Conservation (phyloP, 2,113 vertebrate species). For the Setophaga kirtlandii region DNA sequence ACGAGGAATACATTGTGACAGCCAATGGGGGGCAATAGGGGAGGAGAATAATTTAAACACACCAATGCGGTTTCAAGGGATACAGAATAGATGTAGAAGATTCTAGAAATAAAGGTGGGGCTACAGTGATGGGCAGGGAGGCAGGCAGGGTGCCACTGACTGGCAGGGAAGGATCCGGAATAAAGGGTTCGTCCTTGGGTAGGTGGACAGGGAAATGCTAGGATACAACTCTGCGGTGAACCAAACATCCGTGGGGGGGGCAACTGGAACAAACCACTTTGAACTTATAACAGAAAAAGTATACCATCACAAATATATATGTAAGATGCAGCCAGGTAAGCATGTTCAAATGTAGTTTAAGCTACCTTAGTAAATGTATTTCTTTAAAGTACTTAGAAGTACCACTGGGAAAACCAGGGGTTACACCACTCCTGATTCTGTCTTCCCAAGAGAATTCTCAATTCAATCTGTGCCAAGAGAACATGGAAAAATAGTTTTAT, state of each 20-base stretch:
- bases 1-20: not conserved
- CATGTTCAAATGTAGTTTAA: not conserved
- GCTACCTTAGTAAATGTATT: not conserved
- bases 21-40: not conserved
- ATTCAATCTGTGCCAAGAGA: not conserved
- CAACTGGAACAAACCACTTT: not conserved
- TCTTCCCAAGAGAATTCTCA: not conserved
- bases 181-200: not conserved
- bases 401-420: not conserved
- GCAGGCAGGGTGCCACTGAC: not conserved
- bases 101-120: not conserved
- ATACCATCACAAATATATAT: not conserved
- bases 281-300: not conserved
- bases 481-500: not conserved
- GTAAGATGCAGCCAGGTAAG: not conserved
- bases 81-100: not conserved
- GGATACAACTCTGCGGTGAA: not conserved
- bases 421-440: accelerated
- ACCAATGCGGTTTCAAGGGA: not conserved
- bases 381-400: not conserved
- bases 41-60: not conserved
- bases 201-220: not conserved
- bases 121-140: not conserved
- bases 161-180: not conserved
- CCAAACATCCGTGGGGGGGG: not conserved